These are phyloP conservation scores for Vidua macroura DNA, from an alignment of 2,113 vertebrate species.

Conservation along the genomic window DNA sequence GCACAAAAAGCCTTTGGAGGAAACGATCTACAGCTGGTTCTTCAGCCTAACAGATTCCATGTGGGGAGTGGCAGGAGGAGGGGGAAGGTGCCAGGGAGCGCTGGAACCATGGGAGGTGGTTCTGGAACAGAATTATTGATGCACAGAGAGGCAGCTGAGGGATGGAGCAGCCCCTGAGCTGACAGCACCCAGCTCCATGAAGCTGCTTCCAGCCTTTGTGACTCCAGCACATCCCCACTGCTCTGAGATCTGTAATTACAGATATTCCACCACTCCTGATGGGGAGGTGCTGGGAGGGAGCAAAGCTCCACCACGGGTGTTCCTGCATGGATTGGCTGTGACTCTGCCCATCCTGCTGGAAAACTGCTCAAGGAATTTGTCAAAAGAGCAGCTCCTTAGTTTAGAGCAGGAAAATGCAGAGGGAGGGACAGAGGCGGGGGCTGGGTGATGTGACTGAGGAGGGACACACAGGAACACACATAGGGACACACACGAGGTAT, in stretches of 20 bases:
- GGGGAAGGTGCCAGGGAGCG: not conserved
- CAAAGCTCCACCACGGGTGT: not conserved
- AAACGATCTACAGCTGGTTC: not conserved
- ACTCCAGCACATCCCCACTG: not conserved
- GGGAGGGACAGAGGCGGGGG: not conserved
- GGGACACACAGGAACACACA: not conserved
- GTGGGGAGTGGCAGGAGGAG: not conserved
- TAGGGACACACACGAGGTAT: not conserved
- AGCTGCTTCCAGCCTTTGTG: not conserved
- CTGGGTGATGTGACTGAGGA: not conserved
- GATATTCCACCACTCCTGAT: not conserved
- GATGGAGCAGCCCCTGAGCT: conserved; percentile 1
- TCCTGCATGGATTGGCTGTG: not conserved
- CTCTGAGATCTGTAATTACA: not conserved
- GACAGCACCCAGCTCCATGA: not conserved
- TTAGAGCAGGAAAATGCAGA: not conserved
- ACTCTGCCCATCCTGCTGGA: not conserved
- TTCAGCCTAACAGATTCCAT: not conserved
- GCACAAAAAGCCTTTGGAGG: not conserved
- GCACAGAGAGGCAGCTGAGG: not conserved
- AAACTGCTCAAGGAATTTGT: not conserved
- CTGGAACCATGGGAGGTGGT: not conserved
- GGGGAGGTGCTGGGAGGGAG: not conserved
- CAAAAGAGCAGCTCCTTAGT: not conserved
- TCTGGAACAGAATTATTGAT: conserved; percentile 18